These are phyloP conservation scores for Tachycineta bicolor DNA, from an alignment of 2,113 vertebrate species.

Conservation along the genomic window DNA sequence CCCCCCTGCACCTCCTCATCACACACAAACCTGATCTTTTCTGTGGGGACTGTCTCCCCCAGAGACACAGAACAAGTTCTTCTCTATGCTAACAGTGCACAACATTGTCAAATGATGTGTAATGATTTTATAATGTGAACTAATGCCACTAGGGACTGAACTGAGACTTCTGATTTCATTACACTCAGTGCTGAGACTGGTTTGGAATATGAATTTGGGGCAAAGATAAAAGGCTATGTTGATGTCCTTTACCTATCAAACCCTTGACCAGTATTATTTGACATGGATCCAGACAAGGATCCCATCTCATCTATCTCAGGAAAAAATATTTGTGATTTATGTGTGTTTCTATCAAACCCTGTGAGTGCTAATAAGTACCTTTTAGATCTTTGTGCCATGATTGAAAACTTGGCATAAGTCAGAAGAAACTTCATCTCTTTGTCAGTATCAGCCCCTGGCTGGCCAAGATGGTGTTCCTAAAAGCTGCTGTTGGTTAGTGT, in stretches of 20 bases:
- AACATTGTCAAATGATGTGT: conserved; percentile 79
- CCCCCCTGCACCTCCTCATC: conserved; percentile 43
- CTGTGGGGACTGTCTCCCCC: conserved; percentile 73
- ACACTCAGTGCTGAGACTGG: conserved; percentile 66
- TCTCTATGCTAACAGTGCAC: conserved; percentile 76
- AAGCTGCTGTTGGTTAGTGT: background rate
- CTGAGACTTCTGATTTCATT: conserved; percentile 77
- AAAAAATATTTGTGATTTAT: background rate
- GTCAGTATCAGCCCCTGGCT: background rate
- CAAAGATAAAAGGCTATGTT: background rate
- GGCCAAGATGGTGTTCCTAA: background rate
- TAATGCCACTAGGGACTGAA: conserved; percentile 75
- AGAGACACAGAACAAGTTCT: conserved; percentile 76
- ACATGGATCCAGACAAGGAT: background rate
- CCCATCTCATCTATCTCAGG: background rate
- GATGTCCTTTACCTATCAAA: background rate
- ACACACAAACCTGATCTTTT: conserved; percentile 66
- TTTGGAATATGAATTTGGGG: conserved; percentile 73
- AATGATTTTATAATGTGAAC: conserved; percentile 81
- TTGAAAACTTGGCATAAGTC: background rate
- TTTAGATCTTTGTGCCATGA: background rate
- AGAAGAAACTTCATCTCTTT: background rate
- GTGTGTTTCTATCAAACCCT: background rate
- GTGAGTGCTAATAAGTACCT: background rate
- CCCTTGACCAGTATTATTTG: background rate